Evolutionary conservation across 2,797 vertebrate species (phyloP).

Genomic region (Momotus momota): DNA sequence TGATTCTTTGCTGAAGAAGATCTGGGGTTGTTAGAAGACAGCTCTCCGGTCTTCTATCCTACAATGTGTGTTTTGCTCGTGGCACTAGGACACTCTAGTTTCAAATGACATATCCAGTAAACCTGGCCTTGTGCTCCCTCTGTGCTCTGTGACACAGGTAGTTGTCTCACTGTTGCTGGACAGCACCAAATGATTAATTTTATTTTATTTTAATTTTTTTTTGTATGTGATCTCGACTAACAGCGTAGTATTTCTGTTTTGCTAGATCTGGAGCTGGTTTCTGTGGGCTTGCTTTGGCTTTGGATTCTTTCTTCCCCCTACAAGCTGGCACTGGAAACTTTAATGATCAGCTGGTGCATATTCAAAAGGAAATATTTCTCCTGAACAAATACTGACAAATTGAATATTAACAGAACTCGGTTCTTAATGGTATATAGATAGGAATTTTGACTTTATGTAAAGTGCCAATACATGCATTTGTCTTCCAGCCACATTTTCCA

Average conservation of each 20-base stretch:
- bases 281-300: background rate
- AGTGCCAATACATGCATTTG: background rate
- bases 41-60: background rate
- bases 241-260: background rate
- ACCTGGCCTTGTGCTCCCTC: background rate
- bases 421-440: background rate
- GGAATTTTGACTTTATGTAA: background rate
- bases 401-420: background rate
- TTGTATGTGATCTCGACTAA: background rate
- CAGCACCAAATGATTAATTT: background rate
- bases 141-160: background rate
- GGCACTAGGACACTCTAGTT: background rate
- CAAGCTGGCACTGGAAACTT: background rate
- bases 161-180: background rate
- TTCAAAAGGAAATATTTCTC: conserved; percentile 3
- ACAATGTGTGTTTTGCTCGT: background rate
- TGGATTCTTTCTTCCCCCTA: background rate
- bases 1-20: background rate
- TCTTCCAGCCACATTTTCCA: background rate
- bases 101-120: background rate
- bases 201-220: background rate
- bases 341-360: background rate
- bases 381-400: background rate
- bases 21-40: background rate
- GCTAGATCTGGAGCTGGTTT: background rate